Conservation (phyloP, 37 sponge, comb jelly and placozoan genomes). For the Hexactinellida sp. region DNA sequence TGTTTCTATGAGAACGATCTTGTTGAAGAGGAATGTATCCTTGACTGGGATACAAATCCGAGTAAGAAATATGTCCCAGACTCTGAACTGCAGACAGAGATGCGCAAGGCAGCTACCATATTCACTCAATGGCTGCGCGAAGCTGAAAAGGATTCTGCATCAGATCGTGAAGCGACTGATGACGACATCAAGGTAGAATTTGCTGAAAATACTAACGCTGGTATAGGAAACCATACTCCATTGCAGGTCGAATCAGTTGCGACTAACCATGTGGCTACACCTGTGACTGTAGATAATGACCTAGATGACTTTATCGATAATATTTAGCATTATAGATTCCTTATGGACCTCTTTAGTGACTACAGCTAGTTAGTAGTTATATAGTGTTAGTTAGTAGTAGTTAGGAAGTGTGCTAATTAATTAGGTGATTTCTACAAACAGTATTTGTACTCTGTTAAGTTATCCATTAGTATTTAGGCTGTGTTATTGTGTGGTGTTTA, state of each 20-base stretch:
- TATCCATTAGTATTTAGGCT: neutral
- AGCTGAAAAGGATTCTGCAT: neutral
- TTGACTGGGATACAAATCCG: constrained; percentile 81
- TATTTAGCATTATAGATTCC: neutral
- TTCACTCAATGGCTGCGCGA: neutral
- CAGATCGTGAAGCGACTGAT: neutral
- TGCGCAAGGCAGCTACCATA: neutral
- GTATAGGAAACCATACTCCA: neutral
- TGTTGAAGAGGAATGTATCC: constrained; percentile 77
- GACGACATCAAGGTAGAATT: neutral
- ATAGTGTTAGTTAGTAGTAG: neutral
- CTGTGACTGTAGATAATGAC: neutral
- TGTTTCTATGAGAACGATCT: constrained; percentile 84
- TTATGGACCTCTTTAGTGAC: neutral
- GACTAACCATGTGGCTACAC: neutral
- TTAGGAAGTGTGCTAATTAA: too few species aligned
- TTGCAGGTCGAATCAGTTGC: neutral
- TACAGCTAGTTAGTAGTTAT: neutral
- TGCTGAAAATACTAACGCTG: neutral
- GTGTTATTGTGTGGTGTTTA: too few species aligned
- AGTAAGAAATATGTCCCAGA: constrained; percentile 6
- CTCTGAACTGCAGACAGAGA: neutral
- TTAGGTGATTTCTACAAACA: too few species aligned
- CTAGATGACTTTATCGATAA: neutral
- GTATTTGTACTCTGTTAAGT: neutral